Evolutionary conservation across 64 coral and sea anemone genomes (phyloP), one percentile per base, ranked within the genome.

Genomic region (Pachyseris speciosa): DNA sequence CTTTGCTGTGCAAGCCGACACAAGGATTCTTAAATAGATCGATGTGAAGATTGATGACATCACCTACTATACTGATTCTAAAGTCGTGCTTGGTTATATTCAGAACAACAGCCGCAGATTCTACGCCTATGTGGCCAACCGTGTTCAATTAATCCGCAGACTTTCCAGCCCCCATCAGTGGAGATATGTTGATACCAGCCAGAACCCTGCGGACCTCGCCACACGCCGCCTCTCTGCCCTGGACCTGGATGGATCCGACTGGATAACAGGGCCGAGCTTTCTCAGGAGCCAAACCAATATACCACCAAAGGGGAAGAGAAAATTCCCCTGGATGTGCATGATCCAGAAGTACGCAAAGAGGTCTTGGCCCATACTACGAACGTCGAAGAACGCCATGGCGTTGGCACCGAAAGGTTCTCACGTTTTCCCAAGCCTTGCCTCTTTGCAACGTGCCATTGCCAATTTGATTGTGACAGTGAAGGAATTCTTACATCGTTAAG

Each of bases 161-260:
- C 37, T 84, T 6, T 92, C 69, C 1, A 70, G 50, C 31, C 69
- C 90, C 13, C 66, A 1, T 25, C 68, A 91, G 48, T 84, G 55
- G 79, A 84, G 22, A 58, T 84, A 91, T 8, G 67, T 91, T 6
- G 79, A 91, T 9, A 91, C 78, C 26, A 74, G 38, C 6, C 38
- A 84, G 37, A 91, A 91, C n/a, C 78, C 89, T 27, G 89, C 89
- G 0, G 69, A 91, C 39, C 79, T 91, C 32, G 79, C 89, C 3
- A 91, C 89, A 33, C 89, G 28, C 7, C 37, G 68, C 64, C 64
- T 84, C 2, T 74, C 9, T 24, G 63, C 79, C 1, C 20, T 49
- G 33, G 74, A 60, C 7, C 78, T 91, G 0, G 7, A 19, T 7
- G 80, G 45, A 30, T 85, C 80, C 15, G 53, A 72, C 10, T 92